Evolutionary conservation across 2,888 invertebrate species (phyloP), one percentile per base, ranked within the genome.

Genomic region (Neocrepidodera transversa): DNA sequence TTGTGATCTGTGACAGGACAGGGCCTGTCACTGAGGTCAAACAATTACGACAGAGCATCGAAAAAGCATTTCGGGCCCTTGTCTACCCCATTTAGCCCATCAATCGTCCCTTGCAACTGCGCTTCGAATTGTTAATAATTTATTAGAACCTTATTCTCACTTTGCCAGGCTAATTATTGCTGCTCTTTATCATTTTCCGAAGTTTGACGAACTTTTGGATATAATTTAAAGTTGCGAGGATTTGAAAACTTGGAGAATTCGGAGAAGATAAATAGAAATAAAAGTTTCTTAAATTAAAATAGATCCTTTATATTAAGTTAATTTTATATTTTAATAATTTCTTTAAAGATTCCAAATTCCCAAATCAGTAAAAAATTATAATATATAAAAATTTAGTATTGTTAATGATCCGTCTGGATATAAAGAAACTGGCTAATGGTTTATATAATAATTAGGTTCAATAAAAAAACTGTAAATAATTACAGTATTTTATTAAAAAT

Each of bases 21-120:
- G 54, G 26, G 28, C 35, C 45, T 45, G 71, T 72, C 73, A 74
- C 63, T 71, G 64, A 68, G 70, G 63, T 69, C 72, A 71, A 74
- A 73, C 74, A 74, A 76, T 75, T 75, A 72, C 70, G 68, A 68
- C 55, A 67, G 71, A 77, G 76, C 76, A 77, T 75, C 73, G 76
- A 77, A 78, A 77, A 77, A 77, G 73, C 76, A 76, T 77, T 78
- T 77, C 71, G 69, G 68, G 68, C 66, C 68, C 71, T 62, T 74
- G 76, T 74, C 71, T 71, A 70, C 72, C 73, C 74, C 75, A 77
- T 77, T 77, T 76, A 71, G 73, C 66, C 70, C 73, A 74, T 74
- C 74, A 76, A 65, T 68, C 70, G 69, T 68, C 68, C 70, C 68
- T 65, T 63, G 64, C 66, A 70, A 62, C 65, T 58, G 58, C 58